Base-by-base conservation (phyloP, 2,888 invertebrate species). In the Scaeva pyrastri region DNA sequence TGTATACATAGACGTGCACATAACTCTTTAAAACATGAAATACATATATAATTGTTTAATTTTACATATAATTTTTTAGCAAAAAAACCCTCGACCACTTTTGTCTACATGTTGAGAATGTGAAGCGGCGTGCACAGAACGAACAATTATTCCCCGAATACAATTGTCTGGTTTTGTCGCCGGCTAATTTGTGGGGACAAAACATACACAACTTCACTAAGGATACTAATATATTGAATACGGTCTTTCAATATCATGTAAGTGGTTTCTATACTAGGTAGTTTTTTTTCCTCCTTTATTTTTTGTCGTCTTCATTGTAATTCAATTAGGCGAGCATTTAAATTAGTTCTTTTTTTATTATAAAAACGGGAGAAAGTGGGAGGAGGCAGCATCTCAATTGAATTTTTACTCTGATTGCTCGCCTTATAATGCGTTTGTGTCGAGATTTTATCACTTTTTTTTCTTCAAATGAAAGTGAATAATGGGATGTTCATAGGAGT, bases 131-230 rank as follows among this genome's bases (percentile, higher is more conserved):
- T 3, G 89, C 90, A 60, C 94, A 94, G 88, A 93, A 94, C 81
- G 94, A 95, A 45, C 93, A 93, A 70, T 94, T 97, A 74, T 94
- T 99, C 87, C 98, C 99, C 0, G 97, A 98, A 91, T 98, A 97
- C 91, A 97, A 96, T 91, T 99, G 99, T 92, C 94, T 99, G 31
- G 93, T 98, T 48, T 93, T 99, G 10, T 98, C 98, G 0, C 99
- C 98, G 0, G 98, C 98, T 7, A 98, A 97, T 93, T 94, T 99
- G 79, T 99, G 99, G 99, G 95, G 96, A 89, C 96, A 97, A 91
- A 96, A 96, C 91, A 93, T 95, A 39, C 95, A 96, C 89, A 94
- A 95, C 52, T 98, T 97, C 91, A 95, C 96, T 70, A 94, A 95
- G 88, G 98, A 98, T 91, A 94, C 95, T 12, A 96, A 96, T 90